Evolutionary conservation across 2,888 invertebrate genomes (phyloP).

Genomic region (Beris morrisii): DNA sequence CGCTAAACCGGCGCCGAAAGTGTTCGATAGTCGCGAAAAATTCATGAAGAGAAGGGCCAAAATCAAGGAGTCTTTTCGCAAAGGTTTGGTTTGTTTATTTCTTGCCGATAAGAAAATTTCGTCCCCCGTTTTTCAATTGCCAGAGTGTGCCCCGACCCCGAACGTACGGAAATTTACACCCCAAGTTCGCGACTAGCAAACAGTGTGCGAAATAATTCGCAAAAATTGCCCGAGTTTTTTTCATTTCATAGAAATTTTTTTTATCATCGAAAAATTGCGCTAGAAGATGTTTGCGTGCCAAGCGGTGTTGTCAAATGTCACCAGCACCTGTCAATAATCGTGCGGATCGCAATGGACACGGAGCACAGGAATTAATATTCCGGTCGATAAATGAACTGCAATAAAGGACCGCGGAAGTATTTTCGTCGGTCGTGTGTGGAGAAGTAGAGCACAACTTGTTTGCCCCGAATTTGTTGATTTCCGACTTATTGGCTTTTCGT

Average conservation of each 20-base stretch:
- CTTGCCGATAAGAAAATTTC: constrained; percentile 15
- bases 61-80: constrained; percentile 16
- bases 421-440: too few relatives aligned
- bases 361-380: too few relatives aligned
- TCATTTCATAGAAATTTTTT: constrained; percentile 9
- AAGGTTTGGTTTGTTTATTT: constrained; percentile 30
- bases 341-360: neutral
- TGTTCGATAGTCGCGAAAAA: constrained; percentile 1
- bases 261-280: neutral
- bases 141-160: too few relatives aligned
- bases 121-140: neutral
- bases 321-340: constrained; percentile 18
- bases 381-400: too few relatives aligned
- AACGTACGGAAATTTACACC: too few relatives aligned
- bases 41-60: constrained; percentile 16
- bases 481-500: too few relatives aligned
- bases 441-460: too few relatives aligned
- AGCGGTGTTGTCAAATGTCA: constrained; percentile 30
- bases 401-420: too few relatives aligned
- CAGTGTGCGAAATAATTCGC: too few relatives aligned
- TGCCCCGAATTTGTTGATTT: too few relatives aligned
- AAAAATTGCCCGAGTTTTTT: constrained; percentile 3
- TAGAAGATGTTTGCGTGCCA: constrained; percentile 13
- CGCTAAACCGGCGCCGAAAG: constrained; percentile 3
- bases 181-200: too few relatives aligned